These are phyloP conservation scores for Eulacestoma nigropectus DNA, from an alignment of 2,113 vertebrate species.

Conservation along the genomic window DNA sequence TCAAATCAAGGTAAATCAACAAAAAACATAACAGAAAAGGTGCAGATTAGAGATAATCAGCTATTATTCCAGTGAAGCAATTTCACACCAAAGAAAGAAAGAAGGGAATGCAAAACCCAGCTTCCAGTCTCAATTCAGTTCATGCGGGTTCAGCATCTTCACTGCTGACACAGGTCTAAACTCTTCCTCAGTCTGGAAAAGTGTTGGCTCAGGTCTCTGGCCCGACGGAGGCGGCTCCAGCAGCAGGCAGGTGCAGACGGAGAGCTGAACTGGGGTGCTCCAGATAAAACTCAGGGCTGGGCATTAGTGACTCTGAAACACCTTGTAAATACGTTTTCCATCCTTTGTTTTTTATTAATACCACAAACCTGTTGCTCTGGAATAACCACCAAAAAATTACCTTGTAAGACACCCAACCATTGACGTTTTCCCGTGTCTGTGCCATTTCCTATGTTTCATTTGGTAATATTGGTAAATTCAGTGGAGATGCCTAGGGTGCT, in stretches of 20 bases:
- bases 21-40: neutral
- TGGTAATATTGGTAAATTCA: neutral
- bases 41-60: constrained; percentile 32
- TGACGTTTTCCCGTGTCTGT: neutral
- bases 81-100: neutral
- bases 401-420: neutral
- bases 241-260: neutral
- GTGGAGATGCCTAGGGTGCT: neutral
- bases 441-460: neutral
- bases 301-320: neutral
- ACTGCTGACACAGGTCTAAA: neutral
- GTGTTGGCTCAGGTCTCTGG: neutral
- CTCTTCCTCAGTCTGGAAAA: neutral
- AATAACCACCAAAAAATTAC: neutral
- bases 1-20: constrained; percentile 55
- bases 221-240: accelerated
- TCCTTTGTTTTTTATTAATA: neutral
- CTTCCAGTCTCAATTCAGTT: neutral
- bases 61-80: constrained; percentile 38
- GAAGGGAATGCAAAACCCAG: neutral
- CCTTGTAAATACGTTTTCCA: neutral
- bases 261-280: neutral
- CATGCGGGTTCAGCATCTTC: neutral
- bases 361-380: neutral
- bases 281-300: neutral